phyloP scores from a whole-genome alignment of 2,888 invertebrate species.

The Drosophila testacea region DNA sequence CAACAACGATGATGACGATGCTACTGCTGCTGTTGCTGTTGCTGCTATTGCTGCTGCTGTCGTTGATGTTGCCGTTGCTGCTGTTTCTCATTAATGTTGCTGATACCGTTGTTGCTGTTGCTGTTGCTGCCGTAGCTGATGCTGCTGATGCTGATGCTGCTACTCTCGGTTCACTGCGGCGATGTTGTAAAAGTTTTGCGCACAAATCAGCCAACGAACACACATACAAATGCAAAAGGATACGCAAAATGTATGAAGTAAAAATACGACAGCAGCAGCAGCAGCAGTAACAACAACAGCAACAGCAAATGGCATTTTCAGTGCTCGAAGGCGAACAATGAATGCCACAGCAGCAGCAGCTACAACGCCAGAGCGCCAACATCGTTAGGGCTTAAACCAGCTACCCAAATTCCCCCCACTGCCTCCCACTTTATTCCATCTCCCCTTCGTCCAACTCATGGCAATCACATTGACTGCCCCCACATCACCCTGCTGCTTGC shows the following conservation, averaged over 20 bases:
- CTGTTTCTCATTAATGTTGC: conserved; percentile 68
- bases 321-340: conserved; percentile 79
- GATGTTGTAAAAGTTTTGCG: conserved; percentile 81
- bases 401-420: conserved; percentile 30
- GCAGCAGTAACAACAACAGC: conserved; percentile 34
- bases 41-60: conserved; percentile 21
- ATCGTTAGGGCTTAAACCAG: conserved; percentile 78
- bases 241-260: conserved; percentile 73
- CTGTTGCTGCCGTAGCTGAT: conserved; percentile 36
- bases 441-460: neutral
- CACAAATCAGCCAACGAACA: conserved; percentile 75
- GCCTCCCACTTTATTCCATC: no score
- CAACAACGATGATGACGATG: conserved; percentile 67
- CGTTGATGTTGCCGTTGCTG: conserved; percentile 45
- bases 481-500: conserved; percentile 9
- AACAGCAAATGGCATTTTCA: conserved; percentile 70
- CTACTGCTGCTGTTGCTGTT: conserved; percentile 33
- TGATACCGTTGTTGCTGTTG: conserved; percentile 58
- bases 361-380: conserved; percentile 58
- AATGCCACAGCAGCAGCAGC: conserved; percentile 65
- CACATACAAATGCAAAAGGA: conserved; percentile 46
- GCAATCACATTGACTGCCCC: conserved; percentile 27
- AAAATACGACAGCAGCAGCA: conserved; percentile 62
- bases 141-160: conserved; percentile 51
- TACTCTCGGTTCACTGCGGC: conserved; percentile 69